Evolutionary conservation across 1,140 invertebrate genomes (phyloP).

Genomic region (Lepeophtheirus salmonis): DNA sequence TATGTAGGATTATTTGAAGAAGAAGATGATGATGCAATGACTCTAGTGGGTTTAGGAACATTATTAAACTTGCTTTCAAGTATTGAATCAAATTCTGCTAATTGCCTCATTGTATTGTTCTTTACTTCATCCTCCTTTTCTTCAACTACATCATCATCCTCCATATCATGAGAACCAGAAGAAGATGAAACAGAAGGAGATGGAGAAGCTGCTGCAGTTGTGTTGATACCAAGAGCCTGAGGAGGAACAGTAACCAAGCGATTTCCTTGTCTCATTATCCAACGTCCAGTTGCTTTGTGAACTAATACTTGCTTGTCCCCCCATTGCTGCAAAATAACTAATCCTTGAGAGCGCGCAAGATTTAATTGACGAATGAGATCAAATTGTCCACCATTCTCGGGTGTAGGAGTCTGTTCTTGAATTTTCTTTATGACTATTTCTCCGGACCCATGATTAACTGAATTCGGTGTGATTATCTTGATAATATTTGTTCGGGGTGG

Average conservation of each 20-base stretch:
- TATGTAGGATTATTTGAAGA: background rate
- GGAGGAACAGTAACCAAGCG: background rate
- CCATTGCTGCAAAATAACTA: slow-evolving; percentile 1
- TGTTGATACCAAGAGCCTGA: slow-evolving; percentile 1
- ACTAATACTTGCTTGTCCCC: slow-evolving; percentile 4
- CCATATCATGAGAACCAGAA: background rate
- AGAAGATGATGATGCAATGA: background rate
- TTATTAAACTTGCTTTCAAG: slow-evolving; percentile 3
- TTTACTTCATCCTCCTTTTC: background rate
- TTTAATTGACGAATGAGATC: slow-evolving; percentile 5
- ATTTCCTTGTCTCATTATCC: slow-evolving; percentile 5
- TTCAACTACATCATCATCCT: background rate
- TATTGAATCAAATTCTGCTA: slow-evolving; percentile 6
- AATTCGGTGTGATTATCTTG: background rate
- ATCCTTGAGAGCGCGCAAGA: background rate
- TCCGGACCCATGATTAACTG: too few species aligned
- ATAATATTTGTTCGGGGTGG: background rate
- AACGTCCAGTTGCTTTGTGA: background rate
- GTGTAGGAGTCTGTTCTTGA: too few species aligned
- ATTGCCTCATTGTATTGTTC: background rate
- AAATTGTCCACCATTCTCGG: too few species aligned
- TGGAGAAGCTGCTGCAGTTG: background rate
- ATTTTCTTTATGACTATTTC: too few species aligned
- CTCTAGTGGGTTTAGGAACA: background rate
- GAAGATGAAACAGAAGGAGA: background rate